Evolutionary conservation across 2,113 vertebrate genomes (phyloP).

Genomic region (Riparia riparia): DNA sequence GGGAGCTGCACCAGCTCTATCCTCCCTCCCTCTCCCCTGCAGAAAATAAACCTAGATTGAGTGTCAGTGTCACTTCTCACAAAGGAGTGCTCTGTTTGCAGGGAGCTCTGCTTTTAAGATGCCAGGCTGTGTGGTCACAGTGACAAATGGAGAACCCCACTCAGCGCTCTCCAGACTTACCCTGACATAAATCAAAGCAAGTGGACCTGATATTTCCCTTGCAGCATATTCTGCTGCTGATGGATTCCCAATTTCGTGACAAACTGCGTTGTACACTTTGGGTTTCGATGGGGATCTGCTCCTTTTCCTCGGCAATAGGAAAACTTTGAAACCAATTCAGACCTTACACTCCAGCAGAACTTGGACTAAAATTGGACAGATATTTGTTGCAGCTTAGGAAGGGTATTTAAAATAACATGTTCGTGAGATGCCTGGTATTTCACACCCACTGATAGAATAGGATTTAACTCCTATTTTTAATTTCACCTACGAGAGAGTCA

Average conservation of each 20-base stretch:
- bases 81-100: slow-evolving; percentile 50
- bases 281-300: slow-evolving; percentile 1
- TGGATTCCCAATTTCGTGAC: slow-evolving; percentile 40
- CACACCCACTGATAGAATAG: not conserved
- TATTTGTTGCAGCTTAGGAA: not conserved
- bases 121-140: slow-evolving; percentile 34
- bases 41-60: slow-evolving; percentile 59
- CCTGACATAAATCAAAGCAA: slow-evolving; percentile 49
- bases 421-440: slow-evolving; percentile 8
- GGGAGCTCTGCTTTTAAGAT: slow-evolving; percentile 45
- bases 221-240: slow-evolving; percentile 51
- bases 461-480: not conserved
- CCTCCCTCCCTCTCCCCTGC: not conserved
- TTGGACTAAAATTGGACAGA: slow-evolving; percentile 25
- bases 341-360: slow-evolving; percentile 9
- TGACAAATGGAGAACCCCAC: slow-evolving; percentile 55
- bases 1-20: not conserved
- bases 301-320: slow-evolving; percentile 10
- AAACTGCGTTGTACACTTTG: slow-evolving; percentile 9
- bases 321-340: slow-evolving; percentile 38
- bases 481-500: not conserved
- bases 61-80: slow-evolving; percentile 51
- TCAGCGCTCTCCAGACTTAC: not conserved
- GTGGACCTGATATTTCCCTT: slow-evolving; percentile 54
- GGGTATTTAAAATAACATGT: slow-evolving; percentile 29